Base-by-base conservation (phyloP, 1,140 invertebrate genomes). In the Danaus plexippus region DNA sequence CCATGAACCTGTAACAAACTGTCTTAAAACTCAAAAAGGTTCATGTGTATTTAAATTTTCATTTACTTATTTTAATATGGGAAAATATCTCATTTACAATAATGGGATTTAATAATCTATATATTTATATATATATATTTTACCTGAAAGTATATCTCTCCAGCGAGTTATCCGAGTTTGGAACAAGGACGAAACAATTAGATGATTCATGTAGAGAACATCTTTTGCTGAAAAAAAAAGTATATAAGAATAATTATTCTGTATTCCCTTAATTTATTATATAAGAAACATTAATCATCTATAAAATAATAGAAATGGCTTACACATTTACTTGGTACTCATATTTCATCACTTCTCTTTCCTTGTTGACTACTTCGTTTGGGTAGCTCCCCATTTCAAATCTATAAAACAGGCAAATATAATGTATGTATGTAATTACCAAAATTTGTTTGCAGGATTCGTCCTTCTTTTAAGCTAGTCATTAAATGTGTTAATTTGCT, bases 331-430 rank as follows among this genome's bases (percentile, higher is more conserved):
- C 87, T 22, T 88, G 79, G 73, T 94, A 94, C 1, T 88, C 88
- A 75, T 96, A 97, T 43, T 90, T 89, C 92, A 98, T 95, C 18
- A 92, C 79, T 88, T 98, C 97, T 71, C 89, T 91, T 79, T 98
- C 96, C 52, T 90, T 89, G 44, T 92, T 86, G 0, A 97, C 90
- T 1, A 95, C 75, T 9, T 89, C 80, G 43, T 88, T 84, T 2
- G 91, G 85, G 74, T 96, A 96, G 43, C 92, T 88, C 64, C 93
- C 92, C 8, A 91, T 74, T 81, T 93, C 90, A 72, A 68, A 86
- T 41, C 81, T 85, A 66, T 53, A 80, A 77, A 54, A n/a, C 52
- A 47, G 15, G 3, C 3, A 3, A 15, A 15, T 1, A 15, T 15
- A n/a, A n/a, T n/a, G n/a, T 15, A 15, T 15, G 3, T 15, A 15